Conservation (phyloP, 2,888 invertebrate genomes). For the Sylvicola cinctus region DNA sequence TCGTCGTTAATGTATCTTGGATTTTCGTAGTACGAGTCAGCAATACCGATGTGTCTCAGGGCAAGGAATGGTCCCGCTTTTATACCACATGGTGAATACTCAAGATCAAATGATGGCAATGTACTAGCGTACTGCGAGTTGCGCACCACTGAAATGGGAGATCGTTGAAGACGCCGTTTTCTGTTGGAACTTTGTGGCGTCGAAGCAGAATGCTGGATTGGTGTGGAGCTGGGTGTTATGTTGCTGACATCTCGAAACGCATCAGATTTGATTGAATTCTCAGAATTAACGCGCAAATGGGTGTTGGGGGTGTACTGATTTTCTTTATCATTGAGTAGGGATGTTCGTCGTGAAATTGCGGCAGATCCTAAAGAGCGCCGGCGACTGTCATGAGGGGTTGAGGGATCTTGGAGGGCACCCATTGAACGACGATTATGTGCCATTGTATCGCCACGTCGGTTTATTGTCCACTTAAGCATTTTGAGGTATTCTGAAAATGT, state of each 20-base stretch:
- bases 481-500: too few species aligned
- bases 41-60: conserved; percentile 20
- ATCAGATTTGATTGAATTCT: conserved; percentile 1
- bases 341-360: neutral
- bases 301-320: conserved; percentile 21
- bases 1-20: conserved; percentile 18
- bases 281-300: conserved; percentile 7
- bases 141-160: neutral
- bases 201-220: neutral
- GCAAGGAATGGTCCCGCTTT: conserved; percentile 21
- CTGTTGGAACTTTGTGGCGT: too few species aligned
- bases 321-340: conserved; percentile 13
- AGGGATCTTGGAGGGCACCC: neutral
- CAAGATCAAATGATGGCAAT: conserved; percentile 21
- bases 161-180: conserved; percentile 1
- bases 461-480: neutral
- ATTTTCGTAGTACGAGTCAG: conserved; percentile 23
- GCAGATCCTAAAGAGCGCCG: neutral
- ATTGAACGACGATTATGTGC: neutral
- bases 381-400: neutral
- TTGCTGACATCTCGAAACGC: conserved; percentile 7
- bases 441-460: neutral
- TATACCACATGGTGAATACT: conserved; percentile 20
- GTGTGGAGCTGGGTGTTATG: conserved; percentile 4
- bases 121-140: conserved; percentile 17